These are phyloP conservation scores for Macrosoma leucophasiata DNA, from an alignment of 2,888 invertebrate species.

Conservation along the genomic window DNA sequence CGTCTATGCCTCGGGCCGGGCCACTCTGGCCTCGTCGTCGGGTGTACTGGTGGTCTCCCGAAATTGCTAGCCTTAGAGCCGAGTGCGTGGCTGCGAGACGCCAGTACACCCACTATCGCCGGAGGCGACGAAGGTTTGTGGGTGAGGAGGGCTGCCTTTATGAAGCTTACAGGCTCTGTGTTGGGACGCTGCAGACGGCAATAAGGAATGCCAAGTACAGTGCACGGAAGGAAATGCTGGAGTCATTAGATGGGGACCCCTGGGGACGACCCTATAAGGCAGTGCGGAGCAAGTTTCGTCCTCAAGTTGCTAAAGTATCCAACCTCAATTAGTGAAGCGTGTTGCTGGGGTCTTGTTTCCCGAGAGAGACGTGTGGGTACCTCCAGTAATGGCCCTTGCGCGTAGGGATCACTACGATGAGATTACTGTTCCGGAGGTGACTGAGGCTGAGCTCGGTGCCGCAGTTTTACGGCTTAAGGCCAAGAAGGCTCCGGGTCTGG, in stretches of 20 bases:
- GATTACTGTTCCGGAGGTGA: not conserved
- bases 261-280: constrained; percentile 15
- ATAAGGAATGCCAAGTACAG: constrained; percentile 10
- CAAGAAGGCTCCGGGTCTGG: constrained; percentile 2
- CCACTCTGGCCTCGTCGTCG: not conserved
- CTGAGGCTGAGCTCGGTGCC: not conserved
- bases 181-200: constrained; percentile 4
- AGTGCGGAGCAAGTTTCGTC: constrained; percentile 6
- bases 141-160: constrained; percentile 10
- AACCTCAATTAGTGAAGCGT: constrained; percentile 1
- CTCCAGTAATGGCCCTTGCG: not conserved
- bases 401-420: not conserved
- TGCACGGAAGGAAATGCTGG: constrained; percentile 10
- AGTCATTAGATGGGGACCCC: constrained; percentile 8
- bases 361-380: not conserved
- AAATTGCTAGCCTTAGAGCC: constrained; percentile 7
- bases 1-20: constrained; percentile 12
- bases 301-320: constrained; percentile 2
- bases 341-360: constrained; percentile 7
- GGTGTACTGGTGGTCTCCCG: constrained; percentile 21
- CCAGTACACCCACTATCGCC: constrained; percentile 3
- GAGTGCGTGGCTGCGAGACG: constrained; percentile 7
- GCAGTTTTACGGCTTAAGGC: not conserved
- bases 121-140: constrained; percentile 12
- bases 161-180: constrained; percentile 8